A percentile compares a stretch with the other conserved stretches of the same genome.
These are phyloP conservation scores for Gonocerus acuteangulatus DNA, from an alignment of 2,888 invertebrate species.

Conservation along the genomic window DNA sequence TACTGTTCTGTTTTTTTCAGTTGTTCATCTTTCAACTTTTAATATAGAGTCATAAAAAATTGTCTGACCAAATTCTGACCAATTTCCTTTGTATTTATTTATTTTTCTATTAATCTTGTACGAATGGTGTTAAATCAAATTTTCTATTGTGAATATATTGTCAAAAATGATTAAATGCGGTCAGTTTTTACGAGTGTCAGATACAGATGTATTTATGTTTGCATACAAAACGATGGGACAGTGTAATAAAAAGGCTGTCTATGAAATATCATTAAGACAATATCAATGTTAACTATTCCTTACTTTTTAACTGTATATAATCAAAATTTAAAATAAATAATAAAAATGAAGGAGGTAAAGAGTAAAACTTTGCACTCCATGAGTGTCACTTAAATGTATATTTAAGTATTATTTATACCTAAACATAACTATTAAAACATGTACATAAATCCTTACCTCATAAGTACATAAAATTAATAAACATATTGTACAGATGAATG, in stretches of 20 bases:
- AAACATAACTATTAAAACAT: slow-evolving; percentile 3
- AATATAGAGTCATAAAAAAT: too few species aligned
- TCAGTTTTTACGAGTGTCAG: too few species aligned
- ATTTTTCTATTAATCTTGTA: too few species aligned
- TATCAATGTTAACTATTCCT: slow-evolving; percentile 24
- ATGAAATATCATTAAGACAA: slow-evolving; percentile 22
- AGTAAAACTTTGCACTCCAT: slow-evolving; percentile 11
- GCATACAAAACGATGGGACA: neutral
- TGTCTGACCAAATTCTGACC: too few species aligned
- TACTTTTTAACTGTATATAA: slow-evolving; percentile 17
- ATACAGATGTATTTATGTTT: too few species aligned
- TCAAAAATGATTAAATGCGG: too few species aligned
- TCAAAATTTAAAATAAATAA: slow-evolving; percentile 12
- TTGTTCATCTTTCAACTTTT: neutral
- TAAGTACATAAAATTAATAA: slow-evolving; percentile 14
- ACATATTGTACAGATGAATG: slow-evolving; percentile 7
- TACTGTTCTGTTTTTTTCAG: neutral
- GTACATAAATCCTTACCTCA: slow-evolving; percentile 21
- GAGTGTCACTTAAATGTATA: slow-evolving; percentile 16
- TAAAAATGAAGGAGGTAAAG: neutral
- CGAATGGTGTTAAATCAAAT: too few species aligned
- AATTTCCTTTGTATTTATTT: too few species aligned
- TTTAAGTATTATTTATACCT: slow-evolving; percentile 14
- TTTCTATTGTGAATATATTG: too few species aligned
- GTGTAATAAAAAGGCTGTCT: slow-evolving; percentile 7